Base-by-base conservation (phyloP, 2,888 invertebrate genomes). In the Aphodius granarius region DNA sequence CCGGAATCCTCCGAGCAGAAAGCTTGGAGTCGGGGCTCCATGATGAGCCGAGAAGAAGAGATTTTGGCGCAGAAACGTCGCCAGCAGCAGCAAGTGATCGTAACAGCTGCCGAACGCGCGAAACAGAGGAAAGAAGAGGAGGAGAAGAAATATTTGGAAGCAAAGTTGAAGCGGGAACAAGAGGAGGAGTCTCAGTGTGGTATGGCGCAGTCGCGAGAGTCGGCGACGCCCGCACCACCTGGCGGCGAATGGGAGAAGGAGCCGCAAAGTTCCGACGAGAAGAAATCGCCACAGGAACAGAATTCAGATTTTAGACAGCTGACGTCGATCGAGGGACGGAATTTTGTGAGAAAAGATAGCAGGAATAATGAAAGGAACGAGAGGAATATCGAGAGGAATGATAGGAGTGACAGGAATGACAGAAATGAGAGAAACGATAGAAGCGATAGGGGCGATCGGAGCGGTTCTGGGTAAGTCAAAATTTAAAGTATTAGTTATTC, bases 51-150 rank as follows among this genome's bases (percentile, higher is more conserved):
- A 74, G 91, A 91, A 72, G 92, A 91, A 68, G 92, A 93, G 77
- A 91, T 94, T 82, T 86, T 92, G 75, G 92, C 93, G 92, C 90
- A 91, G n/a, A 92, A 93, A 83, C 89, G 92, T 76, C 90, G 94
- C 76, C 91, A 92, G 78, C 92, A 93, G 81, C 89, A 89, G 84
- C 91, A 93, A 81, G 93, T 93, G 83, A 92, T 96, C 71, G 93
- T 93, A 9, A 91, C 92, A 75, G 94, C 94, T 0, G 94, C 95
- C 16, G 95, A 95, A 80, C 90, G 96, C 72, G 96, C 96, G 0
- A 92, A 94, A 74, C 94, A 94, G 84, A 91, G 95, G 22, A 94
- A 96, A 82, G 96, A 96, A 83, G 96, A 97, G 83, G 97, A 96
- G 84, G 96, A 97, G 83, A 93, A 95, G 78, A 91, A 94, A 65